Evolutionary conservation across 1,140 invertebrate genomes (phyloP), one percentile per base, ranked within the genome.

Genomic region (Tetraneura akinire): DNA sequence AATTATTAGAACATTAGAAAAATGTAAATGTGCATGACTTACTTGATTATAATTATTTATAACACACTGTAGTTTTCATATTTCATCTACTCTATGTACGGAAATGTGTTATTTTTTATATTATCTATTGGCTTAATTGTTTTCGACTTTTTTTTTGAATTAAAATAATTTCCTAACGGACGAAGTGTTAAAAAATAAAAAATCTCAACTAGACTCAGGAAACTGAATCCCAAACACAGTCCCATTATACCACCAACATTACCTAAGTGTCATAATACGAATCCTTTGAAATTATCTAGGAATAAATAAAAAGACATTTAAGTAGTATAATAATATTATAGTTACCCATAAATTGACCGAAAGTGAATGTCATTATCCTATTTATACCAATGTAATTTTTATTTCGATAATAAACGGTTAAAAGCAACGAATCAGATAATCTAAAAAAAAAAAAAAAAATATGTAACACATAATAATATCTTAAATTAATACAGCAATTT

Each of bases 281-380:
- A 29, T 51, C 14, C 16, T 6, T 3, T 32, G 9, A n/a, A 47
- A 47, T 47, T 47, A 47, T 47, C 4, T 14, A 11, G 10, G 11
- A 47, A 37, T 66, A n/a, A 32, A 64, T 18, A n/a, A n/a, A n/a
- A n/a, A n/a, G n/a, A 32, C 29, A n/a, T n/a, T n/a, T n/a, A n/a
- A n/a, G 3, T 11, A n/a, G 6, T 3, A 3, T 64, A 64, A n/a
- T 37, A 13, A 0, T 37, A 0, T 1, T 32, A n/a, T n/a, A n/a
- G n/a, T n/a, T 76, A 76, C 71, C 71, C 29, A 76, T 57, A 23
- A 76, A 76, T 57, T 76, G 51, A 42, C 49, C 49, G 1, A 76
- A 57, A 0, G 49, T 76, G 53, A 10, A 76, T 14, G 23, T 76
- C 49, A 57, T 23, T 55, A 76, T 57, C 42, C 71, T 18, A 37